phyloP scores from a whole-genome alignment of 2,113 vertebrate genomes.

The Epinephelus lanceolatus region DNA sequence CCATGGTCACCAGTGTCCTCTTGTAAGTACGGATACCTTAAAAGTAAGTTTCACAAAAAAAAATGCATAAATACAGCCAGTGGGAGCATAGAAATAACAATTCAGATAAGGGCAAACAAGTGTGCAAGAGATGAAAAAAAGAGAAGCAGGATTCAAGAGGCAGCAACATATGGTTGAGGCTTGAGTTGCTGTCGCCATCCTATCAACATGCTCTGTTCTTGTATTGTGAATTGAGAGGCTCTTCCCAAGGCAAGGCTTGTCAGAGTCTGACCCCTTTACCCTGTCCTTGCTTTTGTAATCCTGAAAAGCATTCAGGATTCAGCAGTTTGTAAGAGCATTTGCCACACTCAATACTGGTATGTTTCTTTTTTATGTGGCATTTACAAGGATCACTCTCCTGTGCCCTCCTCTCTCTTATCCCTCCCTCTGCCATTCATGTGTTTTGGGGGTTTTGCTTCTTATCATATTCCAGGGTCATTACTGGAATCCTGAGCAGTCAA shows the following conservation, averaged over 20 bases:
- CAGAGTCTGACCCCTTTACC: background rate
- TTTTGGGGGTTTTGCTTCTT: constrained; percentile 6
- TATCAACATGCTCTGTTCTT: background rate
- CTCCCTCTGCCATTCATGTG: background rate
- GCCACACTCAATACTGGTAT: background rate
- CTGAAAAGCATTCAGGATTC: background rate
- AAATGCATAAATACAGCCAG: background rate
- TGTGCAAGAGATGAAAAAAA: background rate
- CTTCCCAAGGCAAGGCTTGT: background rate
- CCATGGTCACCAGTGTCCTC: too few relatives aligned
- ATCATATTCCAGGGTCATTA: background rate
- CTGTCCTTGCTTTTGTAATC: background rate
- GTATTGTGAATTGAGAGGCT: constrained; percentile 7
- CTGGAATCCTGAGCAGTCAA: background rate
- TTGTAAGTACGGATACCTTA: too few relatives aligned
- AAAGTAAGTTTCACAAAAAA: too few relatives aligned
- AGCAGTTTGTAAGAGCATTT: background rate
- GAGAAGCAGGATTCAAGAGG: background rate
- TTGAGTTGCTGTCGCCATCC: background rate
- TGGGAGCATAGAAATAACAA: background rate
- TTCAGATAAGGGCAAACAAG: background rate
- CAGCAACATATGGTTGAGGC: background rate
- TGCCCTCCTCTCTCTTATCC: background rate
- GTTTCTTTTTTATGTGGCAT: constrained; percentile 11
- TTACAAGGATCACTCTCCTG: background rate